Percentiles rank a stretch among this genome's conserved stretches.
phyloP scores from a whole-genome alignment of 2,888 invertebrate species.

The Drosophila silvestris region DNA sequence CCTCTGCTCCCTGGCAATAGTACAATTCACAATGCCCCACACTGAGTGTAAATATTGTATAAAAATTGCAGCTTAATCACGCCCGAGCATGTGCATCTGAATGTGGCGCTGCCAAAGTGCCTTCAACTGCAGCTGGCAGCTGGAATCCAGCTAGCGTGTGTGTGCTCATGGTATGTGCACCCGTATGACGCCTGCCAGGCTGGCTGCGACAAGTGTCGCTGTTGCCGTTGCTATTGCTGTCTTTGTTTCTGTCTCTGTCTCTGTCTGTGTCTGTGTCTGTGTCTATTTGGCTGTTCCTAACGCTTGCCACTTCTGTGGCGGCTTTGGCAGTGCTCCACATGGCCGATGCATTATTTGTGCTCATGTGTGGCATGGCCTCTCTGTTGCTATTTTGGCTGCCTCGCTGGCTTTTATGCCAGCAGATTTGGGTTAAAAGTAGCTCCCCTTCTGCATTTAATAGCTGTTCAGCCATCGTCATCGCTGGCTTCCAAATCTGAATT shows the following conservation, averaged over 20 bases:
- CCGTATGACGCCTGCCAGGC: conserved; percentile 70
- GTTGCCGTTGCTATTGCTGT: conserved; percentile 6
- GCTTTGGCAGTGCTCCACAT: conserved; percentile 75
- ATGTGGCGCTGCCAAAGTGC: conserved; percentile 69
- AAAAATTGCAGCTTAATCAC: conserved; percentile 80
- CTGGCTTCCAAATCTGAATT: conserved; percentile 17
- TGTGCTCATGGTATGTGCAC: conserved; percentile 50
- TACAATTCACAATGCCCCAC: conserved; percentile 30
- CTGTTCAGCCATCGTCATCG: conserved; percentile 56
- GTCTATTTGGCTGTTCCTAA: conserved; percentile 5
- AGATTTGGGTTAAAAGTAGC: conserved; percentile 80
- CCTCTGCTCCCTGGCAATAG: neutral
- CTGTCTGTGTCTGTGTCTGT: neutral
- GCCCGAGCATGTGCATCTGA: conserved; percentile 57
- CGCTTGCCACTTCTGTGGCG: conserved; percentile 47
- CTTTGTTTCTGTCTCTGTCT: neutral
- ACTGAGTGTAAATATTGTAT: conserved; percentile 68
- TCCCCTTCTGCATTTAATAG: conserved; percentile 79
- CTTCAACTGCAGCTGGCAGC: conserved; percentile 59
- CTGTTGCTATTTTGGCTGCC: conserved; percentile 39
- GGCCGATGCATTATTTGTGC: conserved; percentile 73
- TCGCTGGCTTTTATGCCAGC: conserved; percentile 73
- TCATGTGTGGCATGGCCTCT: conserved; percentile 63
- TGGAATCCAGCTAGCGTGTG: conserved; percentile 23
- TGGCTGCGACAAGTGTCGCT: conserved; percentile 62